A percentile compares a stretch with the other conserved stretches of the same genome.
These are phyloP conservation scores for Delichon dasypus DNA, from an alignment of 2,797 vertebrate species.

Conservation along the genomic window DNA sequence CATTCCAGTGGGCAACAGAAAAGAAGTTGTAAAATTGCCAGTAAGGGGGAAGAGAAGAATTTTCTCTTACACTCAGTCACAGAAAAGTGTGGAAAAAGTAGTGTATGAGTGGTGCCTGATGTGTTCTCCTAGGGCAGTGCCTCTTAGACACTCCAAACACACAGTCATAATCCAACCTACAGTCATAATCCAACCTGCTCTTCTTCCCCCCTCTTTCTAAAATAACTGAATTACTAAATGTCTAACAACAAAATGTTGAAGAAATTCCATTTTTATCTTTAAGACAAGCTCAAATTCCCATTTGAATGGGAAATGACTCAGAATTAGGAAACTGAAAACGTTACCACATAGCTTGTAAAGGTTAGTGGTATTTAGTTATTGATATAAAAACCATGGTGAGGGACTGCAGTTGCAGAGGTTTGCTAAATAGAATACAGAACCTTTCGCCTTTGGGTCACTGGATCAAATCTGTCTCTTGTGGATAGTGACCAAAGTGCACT, in stretches of 20 bases:
- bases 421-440: constrained; percentile 35
- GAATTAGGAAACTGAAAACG: background rate
- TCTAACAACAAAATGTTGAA: background rate
- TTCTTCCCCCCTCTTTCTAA: background rate
- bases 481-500: background rate
- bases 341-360: background rate
- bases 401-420: background rate
- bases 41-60: background rate
- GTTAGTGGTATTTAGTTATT: background rate
- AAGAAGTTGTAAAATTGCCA: background rate
- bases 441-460: constrained; percentile 31
- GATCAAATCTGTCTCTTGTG: constrained; percentile 34
- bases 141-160: background rate
- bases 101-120: background rate
- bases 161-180: background rate
- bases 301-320: background rate
- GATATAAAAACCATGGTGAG: background rate
- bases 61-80: background rate
- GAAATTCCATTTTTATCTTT: background rate
- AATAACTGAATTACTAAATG: background rate
- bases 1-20: background rate
- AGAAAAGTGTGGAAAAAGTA: background rate
- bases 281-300: background rate
- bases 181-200: background rate
- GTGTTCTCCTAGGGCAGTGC: background rate